Evolutionary conservation across 2,113 vertebrate genomes (phyloP).

Genomic region (Oenanthe melanoleuca): DNA sequence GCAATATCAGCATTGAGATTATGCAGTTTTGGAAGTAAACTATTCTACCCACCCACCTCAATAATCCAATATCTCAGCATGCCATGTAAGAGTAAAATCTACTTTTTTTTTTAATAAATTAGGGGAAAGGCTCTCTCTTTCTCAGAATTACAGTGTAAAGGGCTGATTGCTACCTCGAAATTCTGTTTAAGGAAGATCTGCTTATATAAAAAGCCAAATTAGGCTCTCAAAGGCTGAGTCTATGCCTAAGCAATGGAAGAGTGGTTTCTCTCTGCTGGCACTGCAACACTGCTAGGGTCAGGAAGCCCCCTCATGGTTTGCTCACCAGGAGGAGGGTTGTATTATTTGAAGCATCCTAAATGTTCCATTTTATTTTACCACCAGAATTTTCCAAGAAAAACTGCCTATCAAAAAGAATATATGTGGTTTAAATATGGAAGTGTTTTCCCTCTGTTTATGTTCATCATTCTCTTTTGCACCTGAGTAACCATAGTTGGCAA

Average conservation of each 20-base stretch:
- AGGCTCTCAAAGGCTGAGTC: slow-evolving; percentile 46
- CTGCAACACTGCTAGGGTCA: slow-evolving; percentile 55
- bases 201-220: slow-evolving; percentile 62
- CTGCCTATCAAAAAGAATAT: not conserved
- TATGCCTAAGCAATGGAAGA: slow-evolving; percentile 62
- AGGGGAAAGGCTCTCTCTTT: not conserved
- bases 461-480: slow-evolving; percentile 1
- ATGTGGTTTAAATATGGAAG: not conserved
- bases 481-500: slow-evolving; percentile 32
- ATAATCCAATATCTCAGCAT: slow-evolving; percentile 18
- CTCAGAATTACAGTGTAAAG: not conserved
- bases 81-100: not conserved
- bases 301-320: slow-evolving; percentile 62
- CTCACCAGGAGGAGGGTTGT: slow-evolving; percentile 54
- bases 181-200: slow-evolving; percentile 53
- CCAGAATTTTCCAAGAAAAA: slow-evolving; percentile 23
- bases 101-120: not conserved
- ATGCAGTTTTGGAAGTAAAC: not conserved
- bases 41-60: not conserved
- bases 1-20: not conserved
- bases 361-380: slow-evolving; percentile 27
- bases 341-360: slow-evolving; percentile 58
- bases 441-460: not conserved
- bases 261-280: slow-evolving; percentile 57
- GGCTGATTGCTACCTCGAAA: slow-evolving; percentile 35